Percentiles rank a stretch among this genome's conserved stretches.
phyloP scores from a whole-genome alignment of 2,113 vertebrate genomes.

The Emberiza fucata region DNA sequence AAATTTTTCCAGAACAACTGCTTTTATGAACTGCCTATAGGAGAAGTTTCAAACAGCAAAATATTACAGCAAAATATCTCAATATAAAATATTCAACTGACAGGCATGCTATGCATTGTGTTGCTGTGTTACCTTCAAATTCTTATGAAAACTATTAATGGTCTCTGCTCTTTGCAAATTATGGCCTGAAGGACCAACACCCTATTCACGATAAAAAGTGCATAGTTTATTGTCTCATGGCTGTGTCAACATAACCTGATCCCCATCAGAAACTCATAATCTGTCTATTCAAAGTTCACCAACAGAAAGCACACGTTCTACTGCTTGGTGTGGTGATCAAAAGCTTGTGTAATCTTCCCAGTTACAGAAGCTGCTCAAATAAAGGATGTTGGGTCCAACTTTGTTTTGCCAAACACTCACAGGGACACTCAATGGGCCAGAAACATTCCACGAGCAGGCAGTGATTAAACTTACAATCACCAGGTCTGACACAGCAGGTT shows the following conservation, averaged over 20 bases:
- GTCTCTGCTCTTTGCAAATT: not conserved
- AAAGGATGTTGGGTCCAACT: not conserved
- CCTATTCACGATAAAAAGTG: not conserved
- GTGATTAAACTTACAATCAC: not conserved
- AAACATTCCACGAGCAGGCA: accelerated
- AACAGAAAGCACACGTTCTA: not conserved
- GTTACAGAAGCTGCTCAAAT: not conserved
- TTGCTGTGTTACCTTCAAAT: not conserved
- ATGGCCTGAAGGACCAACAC: not conserved
- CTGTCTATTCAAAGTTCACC: not conserved
- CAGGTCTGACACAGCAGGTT: not conserved
- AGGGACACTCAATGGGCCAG: not conserved
- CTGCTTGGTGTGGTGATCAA: not conserved
- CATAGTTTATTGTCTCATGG: not conserved
- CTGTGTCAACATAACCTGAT: not conserved
- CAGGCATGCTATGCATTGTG: not conserved
- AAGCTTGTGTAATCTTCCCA: not conserved
- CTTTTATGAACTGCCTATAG: too few species aligned
- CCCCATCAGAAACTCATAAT: not conserved
- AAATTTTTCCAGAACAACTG: too few species aligned
- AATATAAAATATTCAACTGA: not conserved
- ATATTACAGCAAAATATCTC: too few species aligned
- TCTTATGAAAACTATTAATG: not conserved
- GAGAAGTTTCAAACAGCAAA: too few species aligned
- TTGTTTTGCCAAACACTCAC: not conserved